A percentile compares a stretch with the other conserved stretches of the same genome.
phyloP scores from a whole-genome alignment of 2,888 invertebrate genomes.

The Dorcus parallelipipedus region DNA sequence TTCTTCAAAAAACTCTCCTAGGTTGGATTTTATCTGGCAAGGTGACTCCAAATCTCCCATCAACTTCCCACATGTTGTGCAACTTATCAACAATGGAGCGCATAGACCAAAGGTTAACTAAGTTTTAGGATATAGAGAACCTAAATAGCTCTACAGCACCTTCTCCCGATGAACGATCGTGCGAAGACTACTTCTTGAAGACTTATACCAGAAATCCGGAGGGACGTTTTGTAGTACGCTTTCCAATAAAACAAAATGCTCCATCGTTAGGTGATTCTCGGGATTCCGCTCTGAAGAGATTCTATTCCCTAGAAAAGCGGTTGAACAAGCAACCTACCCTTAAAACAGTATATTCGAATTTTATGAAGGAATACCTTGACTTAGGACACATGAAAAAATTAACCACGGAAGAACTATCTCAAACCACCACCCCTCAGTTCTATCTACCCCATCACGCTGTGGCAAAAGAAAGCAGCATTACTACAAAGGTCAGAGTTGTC shows the following conservation, averaged over 20 bases:
- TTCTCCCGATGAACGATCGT: no score
- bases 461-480: conserved; percentile 30
- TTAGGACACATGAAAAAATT: conserved; percentile 1
- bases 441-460: conserved; percentile 43
- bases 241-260: not conserved
- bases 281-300: not conserved
- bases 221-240: not conserved
- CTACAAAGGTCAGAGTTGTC: conserved; percentile 36
- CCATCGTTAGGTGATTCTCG: not conserved
- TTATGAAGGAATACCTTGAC: not conserved
- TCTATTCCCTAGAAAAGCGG: not conserved
- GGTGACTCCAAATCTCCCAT: no score
- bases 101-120: no score
- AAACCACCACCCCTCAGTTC: not conserved
- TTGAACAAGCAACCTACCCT: not conserved
- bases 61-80: no score
- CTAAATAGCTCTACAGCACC: no score
- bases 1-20: no score
- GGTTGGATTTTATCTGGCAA: no score
- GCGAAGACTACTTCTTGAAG: not conserved
- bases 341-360: not conserved
- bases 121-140: no score
- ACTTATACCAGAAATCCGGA: not conserved
- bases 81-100: no score
- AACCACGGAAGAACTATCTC: not conserved